Evolutionary conservation across 1,140 invertebrate genomes (phyloP), one percentile per base, ranked within the genome.

Genomic region (Drosophila pseudoananassae): DNA sequence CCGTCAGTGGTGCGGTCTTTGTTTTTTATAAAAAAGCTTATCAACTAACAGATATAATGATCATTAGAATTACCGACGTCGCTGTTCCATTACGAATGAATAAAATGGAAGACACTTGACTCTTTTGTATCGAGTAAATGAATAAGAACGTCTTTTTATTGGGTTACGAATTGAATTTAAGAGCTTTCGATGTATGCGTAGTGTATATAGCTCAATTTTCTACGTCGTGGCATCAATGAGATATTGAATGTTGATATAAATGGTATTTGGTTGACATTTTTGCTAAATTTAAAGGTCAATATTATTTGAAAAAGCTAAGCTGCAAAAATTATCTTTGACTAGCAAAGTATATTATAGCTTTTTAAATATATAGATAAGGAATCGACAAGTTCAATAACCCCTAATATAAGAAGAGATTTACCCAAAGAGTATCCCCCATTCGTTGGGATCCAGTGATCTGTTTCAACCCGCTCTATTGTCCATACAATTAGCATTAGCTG

Each of bases 31-130:
- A 49, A 72, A 79, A 80, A 63, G 72, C 76, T 72, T 76, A 53
- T 70, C 57, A 64, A 70, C 59, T 56, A 64, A 47, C 53, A 68
- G 64, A 66, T 63, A 57, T 51, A 64, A 74, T 80, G 70, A 83
- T 71, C 49, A 57, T 29, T 17, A 63, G 59, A 63, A 43, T 53
- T 31, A 68, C 68, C 72, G 73, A 84, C 77, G 49, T 52, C 60
- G 73, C 81, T 74, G 54, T 47, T 56, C 61, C 63, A 60, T 66
- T 64, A 81, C 74, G 73, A 81, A 65, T 84, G 59, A 81, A 84
- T 85, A 87, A 87, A 84, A 75, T 33, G 36, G 46, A 59, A 61
- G 61, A 78, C 68, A 82, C 74, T 82, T 83, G 79, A 82, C 61
- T 69, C 58, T 69, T 73, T 73, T 82, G 74, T 83, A 60, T 68